Evolutionary conservation across 2,888 invertebrate genomes (phyloP), one percentile per base, ranked within the genome.

Genomic region (Gisinianus flammeolus): DNA sequence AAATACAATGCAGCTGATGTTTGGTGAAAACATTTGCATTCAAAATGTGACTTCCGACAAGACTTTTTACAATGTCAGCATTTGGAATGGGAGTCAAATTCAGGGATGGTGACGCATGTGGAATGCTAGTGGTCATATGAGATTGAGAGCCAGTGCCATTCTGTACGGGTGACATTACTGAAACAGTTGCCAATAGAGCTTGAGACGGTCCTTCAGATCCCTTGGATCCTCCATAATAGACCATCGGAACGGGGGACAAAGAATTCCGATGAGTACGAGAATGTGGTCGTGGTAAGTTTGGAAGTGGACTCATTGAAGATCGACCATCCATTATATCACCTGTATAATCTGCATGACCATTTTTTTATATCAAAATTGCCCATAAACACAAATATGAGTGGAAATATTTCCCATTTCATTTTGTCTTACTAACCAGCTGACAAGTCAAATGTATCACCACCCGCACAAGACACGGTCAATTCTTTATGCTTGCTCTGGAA

Each of bases 1-100:
- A 98, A 81, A 99, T 91, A 78, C 95, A 93, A 87, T 97, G 97
- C 0, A 98, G 89, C 83, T 93, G 92, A 79, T 97, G 96, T 87
- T 95, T 96, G 81, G 87, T 92, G 86, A 98, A 96, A 87, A 92
- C 91, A 85, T 93, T 93, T 0, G 96, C 97, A 0, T 93, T 91
- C 0, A 98, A 88, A 80, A 98, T 90, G 86, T 94, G 94, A 86
- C 94, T 93, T 3, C 94, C 93, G 58, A 89, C 88, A 31, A 93
- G 86, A 19, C 78, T 81, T 71, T 81, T 83, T 19, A 84, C 24
- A 8, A 44, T 56, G 12, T 79, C 30, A 12, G 62, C 28, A 28
- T 79, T 76, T n/a, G 69, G 69, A 69, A 69, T 28, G 4, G 79
- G 31, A n/a, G 26, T 62, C 12, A 74, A 22, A 24, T 22, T 74